Evolutionary conservation across 64 coral and sea anemone species (phyloP).

Genomic region (Actinia equina): DNA sequence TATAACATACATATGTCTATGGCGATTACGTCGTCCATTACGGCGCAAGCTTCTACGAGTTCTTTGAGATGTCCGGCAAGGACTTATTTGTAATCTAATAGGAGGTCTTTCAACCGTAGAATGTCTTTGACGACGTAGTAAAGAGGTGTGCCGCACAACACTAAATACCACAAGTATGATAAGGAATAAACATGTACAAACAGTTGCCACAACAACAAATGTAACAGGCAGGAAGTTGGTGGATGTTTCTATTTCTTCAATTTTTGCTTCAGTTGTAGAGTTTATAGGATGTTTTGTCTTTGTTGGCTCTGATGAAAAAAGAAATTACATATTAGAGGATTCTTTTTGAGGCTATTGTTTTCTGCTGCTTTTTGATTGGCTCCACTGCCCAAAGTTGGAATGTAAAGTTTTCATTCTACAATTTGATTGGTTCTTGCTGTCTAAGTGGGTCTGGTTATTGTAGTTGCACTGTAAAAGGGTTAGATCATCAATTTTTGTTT

Average conservation of each 20-base stretch:
- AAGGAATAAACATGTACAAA: slow-evolving; percentile 85
- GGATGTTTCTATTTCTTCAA: slow-evolving; percentile 15
- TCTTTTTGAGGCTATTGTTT: too few relatives aligned
- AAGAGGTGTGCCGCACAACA: slow-evolving; percentile 72
- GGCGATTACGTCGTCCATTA: slow-evolving; percentile 49
- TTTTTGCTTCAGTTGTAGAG: slow-evolving; percentile 11
- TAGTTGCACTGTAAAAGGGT: too few relatives aligned
- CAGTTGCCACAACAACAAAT: slow-evolving; percentile 86
- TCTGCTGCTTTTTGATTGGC: too few relatives aligned
- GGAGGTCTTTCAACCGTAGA: slow-evolving; percentile 65
- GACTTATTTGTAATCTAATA: slow-evolving; percentile 59
- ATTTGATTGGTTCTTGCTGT: too few relatives aligned
- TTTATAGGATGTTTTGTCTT: not conserved
- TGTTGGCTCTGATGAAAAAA: not conserved
- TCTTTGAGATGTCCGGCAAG: slow-evolving; percentile 42
- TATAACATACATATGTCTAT: slow-evolving; percentile 58
- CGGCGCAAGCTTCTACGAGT: slow-evolving; percentile 51
- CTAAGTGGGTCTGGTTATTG: too few relatives aligned
- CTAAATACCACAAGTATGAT: slow-evolving; percentile 89
- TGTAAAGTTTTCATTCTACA: too few relatives aligned
- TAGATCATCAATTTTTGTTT: too few relatives aligned
- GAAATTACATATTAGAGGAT: too few relatives aligned
- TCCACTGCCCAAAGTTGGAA: too few relatives aligned
- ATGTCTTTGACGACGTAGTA: slow-evolving; percentile 61
- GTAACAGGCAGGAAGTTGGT: slow-evolving; percentile 64